Base-by-base conservation (phyloP, 1,140 invertebrate species). In the Parapsyche elsis region DNA sequence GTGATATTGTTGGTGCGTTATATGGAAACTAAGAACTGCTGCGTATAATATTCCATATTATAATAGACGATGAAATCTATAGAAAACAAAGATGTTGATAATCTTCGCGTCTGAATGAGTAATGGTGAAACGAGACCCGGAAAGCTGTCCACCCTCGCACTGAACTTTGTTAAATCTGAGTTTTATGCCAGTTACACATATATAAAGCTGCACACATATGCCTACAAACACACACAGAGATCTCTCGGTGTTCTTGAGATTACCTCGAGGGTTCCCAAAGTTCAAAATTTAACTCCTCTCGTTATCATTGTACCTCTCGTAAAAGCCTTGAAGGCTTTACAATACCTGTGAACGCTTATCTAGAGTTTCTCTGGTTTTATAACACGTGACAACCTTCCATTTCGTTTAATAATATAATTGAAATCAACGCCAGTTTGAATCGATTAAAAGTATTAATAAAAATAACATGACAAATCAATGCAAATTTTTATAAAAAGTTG, bases 61-160 rank as follows among this genome's bases (percentile, higher is more conserved):
- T 9, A 16, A 67, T 67, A 67, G 64, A 75, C 73, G 45, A 75
- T 49, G 49, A n/a, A 19, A 75, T 57, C 45, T 57, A 46, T 46
- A 57, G 73, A 26, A 77, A 77, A 77, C 75, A 77, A 64, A 77
- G 75, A 77, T 77, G 75, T 61, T 77, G 75, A 77, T 77, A 77
- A 77, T 77, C 75, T 77, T 59, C 49, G 75, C 49, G 16, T 77
- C 75, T 16, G 23, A 19, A 77, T 77, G 59, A 77, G 19, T 77
- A 57, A 77, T 77, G 53, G 26, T 45, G 75, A 38, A 44, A 64
- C 24, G 53, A 77, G 57, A 64, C 23, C 57, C 57, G 53, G 57
- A 64, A 53, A 77, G 57, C 59, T 77, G 75, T 77, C 75, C 75
- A 77, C 75, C 75, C 75, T 77, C 75, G 75, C 73, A 75, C 7